A percentile compares a stretch with the other conserved stretches of the same genome.
phyloP scores from a whole-genome alignment of 1,140 invertebrate genomes.

The Camponotus vicinus region DNA sequence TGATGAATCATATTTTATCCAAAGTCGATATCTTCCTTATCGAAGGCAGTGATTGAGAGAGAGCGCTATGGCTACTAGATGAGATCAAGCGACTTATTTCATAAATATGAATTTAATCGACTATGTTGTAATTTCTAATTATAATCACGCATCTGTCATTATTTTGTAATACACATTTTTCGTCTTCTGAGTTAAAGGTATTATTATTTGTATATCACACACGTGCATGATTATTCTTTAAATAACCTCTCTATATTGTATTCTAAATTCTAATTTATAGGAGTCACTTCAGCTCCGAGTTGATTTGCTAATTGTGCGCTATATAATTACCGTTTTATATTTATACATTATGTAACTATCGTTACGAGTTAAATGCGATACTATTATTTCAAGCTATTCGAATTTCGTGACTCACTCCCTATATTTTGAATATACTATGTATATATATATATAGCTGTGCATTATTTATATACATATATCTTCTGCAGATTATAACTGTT shows the following conservation, averaged over 20 bases:
- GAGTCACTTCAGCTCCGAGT: slow-evolving; percentile 15
- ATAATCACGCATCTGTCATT: background rate
- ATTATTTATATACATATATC: background rate
- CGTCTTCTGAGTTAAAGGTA: background rate
- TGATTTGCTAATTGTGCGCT: slow-evolving; percentile 33
- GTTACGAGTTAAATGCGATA: background rate
- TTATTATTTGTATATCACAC: background rate
- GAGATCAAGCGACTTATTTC: background rate
- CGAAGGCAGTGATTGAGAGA: background rate
- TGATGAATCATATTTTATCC: background rate
- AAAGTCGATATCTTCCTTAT: background rate
- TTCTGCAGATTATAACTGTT: background rate
- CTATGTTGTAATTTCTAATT: slow-evolving; percentile 12
- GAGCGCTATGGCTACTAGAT: background rate
- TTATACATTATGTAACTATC: slow-evolving; percentile 14
- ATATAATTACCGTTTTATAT: slow-evolving; percentile 39
- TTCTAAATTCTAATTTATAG: slow-evolving; percentile 26
- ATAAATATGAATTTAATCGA: slow-evolving; percentile 18
- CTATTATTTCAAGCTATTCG: slow-evolving; percentile 26
- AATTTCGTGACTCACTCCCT: background rate
- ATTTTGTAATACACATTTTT: background rate
- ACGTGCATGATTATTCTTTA: background rate
- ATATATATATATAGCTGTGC: background rate
- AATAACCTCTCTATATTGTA: slow-evolving; percentile 26
- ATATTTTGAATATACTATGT: background rate